Percentiles rank a stretch among this genome's conserved stretches.
Conservation (phyloP, 2,113 vertebrate species). For the Todiramphus chloris region DNA sequence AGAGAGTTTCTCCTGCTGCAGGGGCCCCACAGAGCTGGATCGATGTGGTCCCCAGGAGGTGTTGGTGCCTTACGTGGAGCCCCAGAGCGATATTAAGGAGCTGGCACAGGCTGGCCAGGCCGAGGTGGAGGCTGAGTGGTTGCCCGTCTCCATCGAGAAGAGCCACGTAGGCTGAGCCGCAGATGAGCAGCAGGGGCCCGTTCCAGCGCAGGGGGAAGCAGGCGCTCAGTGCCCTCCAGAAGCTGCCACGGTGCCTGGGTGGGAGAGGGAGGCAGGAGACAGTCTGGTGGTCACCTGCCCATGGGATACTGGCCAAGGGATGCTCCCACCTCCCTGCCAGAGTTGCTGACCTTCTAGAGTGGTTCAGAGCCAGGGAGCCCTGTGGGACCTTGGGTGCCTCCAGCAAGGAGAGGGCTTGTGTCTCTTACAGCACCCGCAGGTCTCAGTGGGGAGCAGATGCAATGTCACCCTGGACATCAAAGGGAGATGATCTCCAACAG, state of each 20-base stretch:
- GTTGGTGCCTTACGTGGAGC: conserved; percentile 44
- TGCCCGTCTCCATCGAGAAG: not conserved
- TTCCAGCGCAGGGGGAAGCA: conserved; percentile 35
- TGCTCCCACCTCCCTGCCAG: not conserved
- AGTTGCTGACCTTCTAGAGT: not conserved
- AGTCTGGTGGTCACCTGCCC: not conserved
- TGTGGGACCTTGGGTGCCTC: not conserved
- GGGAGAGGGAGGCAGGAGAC: not conserved
- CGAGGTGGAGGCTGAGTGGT: not conserved
- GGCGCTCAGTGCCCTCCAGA: conserved; percentile 22
- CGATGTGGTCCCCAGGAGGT: rapidly evolving
- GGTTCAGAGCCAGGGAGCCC: not conserved
- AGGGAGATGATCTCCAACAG: not conserved
- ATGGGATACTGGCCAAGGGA: not conserved
- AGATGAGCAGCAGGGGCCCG: not conserved
- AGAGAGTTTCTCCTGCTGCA: rapidly evolving
- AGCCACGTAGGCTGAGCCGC: conserved; percentile 3
- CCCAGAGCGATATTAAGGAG: conserved; percentile 52
- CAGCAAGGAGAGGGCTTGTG: not conserved
- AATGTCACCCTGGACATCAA: not conserved
- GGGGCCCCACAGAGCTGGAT: rapidly evolving
- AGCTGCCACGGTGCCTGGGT: conserved; percentile 54
- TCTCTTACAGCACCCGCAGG: not conserved
- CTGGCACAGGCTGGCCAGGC: conserved; percentile 47
- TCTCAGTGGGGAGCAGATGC: not conserved